These are phyloP conservation scores for Lethrus apterus DNA, from an alignment of 1,140 invertebrate genomes.

Conservation along the genomic window DNA sequence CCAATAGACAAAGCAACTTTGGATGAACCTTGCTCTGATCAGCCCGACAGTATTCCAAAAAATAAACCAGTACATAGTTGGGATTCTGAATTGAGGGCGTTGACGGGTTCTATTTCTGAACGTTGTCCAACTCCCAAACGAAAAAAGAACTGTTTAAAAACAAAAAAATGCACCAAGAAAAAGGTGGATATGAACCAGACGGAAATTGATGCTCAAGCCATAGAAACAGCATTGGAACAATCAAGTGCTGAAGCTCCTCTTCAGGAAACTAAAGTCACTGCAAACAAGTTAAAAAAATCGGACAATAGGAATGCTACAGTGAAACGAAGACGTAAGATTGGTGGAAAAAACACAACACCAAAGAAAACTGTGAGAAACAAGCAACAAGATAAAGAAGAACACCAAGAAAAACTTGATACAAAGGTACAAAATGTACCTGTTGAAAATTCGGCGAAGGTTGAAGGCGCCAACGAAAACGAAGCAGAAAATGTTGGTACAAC, in stretches of 20 bases:
- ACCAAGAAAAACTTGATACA: too few species aligned
- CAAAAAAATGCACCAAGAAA: slow-evolving; percentile 1
- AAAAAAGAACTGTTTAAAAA: background rate
- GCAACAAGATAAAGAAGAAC: too few species aligned
- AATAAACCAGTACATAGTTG: slow-evolving; percentile 11
- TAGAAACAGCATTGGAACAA: background rate
- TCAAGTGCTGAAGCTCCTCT: background rate
- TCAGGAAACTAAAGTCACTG: background rate
- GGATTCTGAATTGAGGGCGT: slow-evolving; percentile 20
- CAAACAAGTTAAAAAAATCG: too few species aligned
- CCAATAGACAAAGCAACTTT: too few species aligned
- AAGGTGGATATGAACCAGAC: slow-evolving; percentile 10
- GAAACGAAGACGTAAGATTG: background rate
- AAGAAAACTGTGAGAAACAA: slow-evolving; percentile 1
- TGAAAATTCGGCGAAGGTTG: background rate
- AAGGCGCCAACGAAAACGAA: background rate
- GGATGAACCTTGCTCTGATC: too few species aligned
- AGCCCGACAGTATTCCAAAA: too few species aligned
- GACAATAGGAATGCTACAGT: background rate
- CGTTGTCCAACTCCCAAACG: background rate
- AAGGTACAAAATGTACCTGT: too few species aligned
- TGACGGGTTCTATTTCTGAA: slow-evolving; percentile 4
- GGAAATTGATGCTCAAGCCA: slow-evolving; percentile 5
- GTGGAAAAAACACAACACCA: background rate
- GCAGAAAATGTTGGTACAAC: background rate